Conservation (phyloP, 2,113 vertebrate genomes). For the Leucopsar rothschildi region DNA sequence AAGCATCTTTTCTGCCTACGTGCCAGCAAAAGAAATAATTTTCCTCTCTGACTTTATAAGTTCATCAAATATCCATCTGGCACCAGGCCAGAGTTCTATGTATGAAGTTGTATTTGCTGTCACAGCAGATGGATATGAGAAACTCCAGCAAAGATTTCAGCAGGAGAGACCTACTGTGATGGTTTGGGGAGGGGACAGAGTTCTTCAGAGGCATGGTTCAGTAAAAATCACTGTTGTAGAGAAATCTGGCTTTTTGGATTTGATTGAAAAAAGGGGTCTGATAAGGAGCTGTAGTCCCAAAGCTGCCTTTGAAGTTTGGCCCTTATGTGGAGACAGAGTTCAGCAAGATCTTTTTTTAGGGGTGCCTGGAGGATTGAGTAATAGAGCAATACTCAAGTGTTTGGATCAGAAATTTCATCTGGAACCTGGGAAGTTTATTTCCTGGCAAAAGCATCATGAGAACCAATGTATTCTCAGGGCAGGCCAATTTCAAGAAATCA, state of each 20-base stretch:
- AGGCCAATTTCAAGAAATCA: neutral
- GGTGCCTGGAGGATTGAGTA: neutral
- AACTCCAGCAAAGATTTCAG: neutral
- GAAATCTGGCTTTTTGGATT: neutral
- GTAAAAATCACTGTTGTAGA: neutral
- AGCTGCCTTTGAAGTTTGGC: neutral
- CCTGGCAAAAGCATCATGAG: conserved; percentile 19
- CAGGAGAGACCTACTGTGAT: neutral
- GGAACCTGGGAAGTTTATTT: neutral
- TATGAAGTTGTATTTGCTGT: neutral
- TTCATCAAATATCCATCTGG: neutral
- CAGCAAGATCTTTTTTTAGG: neutral
- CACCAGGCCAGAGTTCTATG: neutral
- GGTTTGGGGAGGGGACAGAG: neutral
- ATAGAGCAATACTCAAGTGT: neutral
- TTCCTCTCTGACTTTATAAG: neutral
- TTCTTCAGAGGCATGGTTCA: neutral
- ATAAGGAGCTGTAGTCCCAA: neutral
- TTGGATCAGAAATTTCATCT: neutral
- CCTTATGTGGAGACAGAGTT: neutral
- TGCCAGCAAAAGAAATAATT: neutral
- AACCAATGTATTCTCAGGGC: conserved; percentile 10
- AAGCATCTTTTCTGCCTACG: neutral
- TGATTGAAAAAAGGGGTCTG: neutral
- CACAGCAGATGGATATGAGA: neutral